Evolutionary conservation across 2,797 vertebrate genomes (phyloP).

Genomic region (Urocyon cinereoargenteus): DNA sequence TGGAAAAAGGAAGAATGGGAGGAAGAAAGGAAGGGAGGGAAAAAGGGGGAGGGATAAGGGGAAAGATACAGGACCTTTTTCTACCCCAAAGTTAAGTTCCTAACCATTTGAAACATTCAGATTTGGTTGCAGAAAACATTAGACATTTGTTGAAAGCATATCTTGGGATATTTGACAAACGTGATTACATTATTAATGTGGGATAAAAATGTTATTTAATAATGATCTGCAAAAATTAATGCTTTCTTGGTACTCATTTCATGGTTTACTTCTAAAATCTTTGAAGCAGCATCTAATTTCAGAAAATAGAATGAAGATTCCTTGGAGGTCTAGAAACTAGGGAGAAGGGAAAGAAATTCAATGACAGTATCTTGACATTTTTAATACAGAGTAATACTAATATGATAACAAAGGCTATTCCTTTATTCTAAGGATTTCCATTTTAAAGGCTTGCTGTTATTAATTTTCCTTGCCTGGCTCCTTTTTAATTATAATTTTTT

Average conservation of each 20-base stretch:
- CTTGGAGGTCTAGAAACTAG: slow-evolving; percentile 6
- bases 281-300: slow-evolving; percentile 1
- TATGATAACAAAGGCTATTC: not conserved
- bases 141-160: slow-evolving; percentile 7
- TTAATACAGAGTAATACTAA: slow-evolving; percentile 39
- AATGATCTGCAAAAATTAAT: slow-evolving; percentile 18
- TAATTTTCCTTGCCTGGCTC: slow-evolving; percentile 30
- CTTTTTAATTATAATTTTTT: slow-evolving; percentile 64
- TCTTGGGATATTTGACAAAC: slow-evolving; percentile 20
- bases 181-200: slow-evolving; percentile 34
- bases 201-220: slow-evolving; percentile 28
- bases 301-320: slow-evolving; percentile 15
- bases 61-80: not conserved
- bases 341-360: slow-evolving; percentile 5
- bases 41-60: not conserved
- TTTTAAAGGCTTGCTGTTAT: slow-evolving; percentile 57
- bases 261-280: slow-evolving; percentile 56
- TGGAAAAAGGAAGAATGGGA: not conserved
- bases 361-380: not conserved
- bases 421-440: slow-evolving; percentile 56
- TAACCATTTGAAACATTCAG: slow-evolving; percentile 26
- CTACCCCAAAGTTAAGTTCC: not conserved
- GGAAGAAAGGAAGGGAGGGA: not conserved
- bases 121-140: slow-evolving; percentile 49
- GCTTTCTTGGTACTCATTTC: slow-evolving; percentile 25